Conservation (phyloP, 2,888 invertebrate species). For the Fissipunctia ypsillon region DNA sequence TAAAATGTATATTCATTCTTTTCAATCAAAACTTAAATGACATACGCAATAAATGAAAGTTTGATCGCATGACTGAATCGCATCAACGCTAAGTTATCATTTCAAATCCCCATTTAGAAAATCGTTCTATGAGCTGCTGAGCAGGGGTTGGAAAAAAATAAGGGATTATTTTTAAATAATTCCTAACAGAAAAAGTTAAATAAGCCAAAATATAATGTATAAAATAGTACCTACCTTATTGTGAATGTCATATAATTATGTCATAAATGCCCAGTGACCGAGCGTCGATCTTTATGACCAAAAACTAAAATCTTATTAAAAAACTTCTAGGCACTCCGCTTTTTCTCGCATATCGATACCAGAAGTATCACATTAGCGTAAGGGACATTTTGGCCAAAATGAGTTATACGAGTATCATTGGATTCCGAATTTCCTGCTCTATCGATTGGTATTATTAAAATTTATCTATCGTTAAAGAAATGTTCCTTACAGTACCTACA, state of each 20-base stretch:
- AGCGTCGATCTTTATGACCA: background rate
- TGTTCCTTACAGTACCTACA: too few species aligned
- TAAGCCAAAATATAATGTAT: background rate
- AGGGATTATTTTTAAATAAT: background rate
- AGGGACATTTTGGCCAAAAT: too few species aligned
- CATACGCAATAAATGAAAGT: conserved; percentile 16
- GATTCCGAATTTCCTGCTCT: too few species aligned
- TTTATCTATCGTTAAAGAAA: too few species aligned
- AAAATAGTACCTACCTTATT: background rate
- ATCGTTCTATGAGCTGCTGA: background rate
- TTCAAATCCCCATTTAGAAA: conserved; percentile 15
- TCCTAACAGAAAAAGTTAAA: background rate
- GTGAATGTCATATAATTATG: background rate
- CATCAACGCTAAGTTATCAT: conserved; percentile 27
- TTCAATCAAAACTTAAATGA: conserved; percentile 25
- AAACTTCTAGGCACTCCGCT: background rate
- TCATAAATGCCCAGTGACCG: background rate
- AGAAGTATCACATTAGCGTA: too few species aligned
- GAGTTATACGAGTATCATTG: too few species aligned
- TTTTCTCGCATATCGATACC: background rate
- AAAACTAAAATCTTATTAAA: background rate
- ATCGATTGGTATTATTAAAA: too few species aligned
- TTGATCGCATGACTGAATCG: conserved; percentile 32
- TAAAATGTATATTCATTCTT: background rate
- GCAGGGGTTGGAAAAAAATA: background rate